These are phyloP conservation scores for Pantala flavescens DNA, from an alignment of 1,140 invertebrate species.

Conservation along the genomic window DNA sequence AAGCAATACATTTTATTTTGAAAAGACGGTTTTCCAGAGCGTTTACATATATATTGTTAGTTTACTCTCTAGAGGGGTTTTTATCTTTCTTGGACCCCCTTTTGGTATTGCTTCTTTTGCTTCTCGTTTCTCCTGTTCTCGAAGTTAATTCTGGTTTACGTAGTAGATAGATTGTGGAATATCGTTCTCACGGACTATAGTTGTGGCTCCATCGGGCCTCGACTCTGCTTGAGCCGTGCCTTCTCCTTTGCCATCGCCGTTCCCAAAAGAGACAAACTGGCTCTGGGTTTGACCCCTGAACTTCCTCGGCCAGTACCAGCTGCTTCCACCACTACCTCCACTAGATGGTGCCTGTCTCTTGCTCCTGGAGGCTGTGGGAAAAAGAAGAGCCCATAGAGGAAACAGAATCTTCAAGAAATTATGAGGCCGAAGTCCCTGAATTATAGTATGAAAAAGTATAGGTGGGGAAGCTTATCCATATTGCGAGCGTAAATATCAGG, in stretches of 20 bases:
- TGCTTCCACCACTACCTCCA: neutral
- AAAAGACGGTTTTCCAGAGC: too few species aligned
- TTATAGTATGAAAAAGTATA: too few species aligned
- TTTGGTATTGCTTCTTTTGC: too few species aligned
- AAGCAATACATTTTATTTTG: too few species aligned
- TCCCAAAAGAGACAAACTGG: conserved; percentile 58
- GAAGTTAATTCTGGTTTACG: neutral
- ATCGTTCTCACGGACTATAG: conserved; percentile 52
- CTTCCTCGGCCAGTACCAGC: neutral
- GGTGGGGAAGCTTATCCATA: too few species aligned
- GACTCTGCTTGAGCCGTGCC: conserved; percentile 70
- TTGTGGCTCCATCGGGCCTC: conserved; percentile 54
- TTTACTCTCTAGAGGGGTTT: too few species aligned
- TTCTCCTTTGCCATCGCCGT: conserved; percentile 38
- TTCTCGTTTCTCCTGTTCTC: neutral
- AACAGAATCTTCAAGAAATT: too few species aligned
- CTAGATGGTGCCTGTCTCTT: neutral
- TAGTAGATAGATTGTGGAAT: neutral
- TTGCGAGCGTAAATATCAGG: too few species aligned
- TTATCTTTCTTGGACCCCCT: too few species aligned
- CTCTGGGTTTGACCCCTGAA: conserved; percentile 68
- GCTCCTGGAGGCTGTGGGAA: neutral
- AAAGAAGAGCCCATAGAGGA: neutral
- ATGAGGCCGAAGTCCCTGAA: too few species aligned
- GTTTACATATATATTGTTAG: too few species aligned